phyloP scores from a whole-genome alignment of 2,797 vertebrate genomes.

The Phrynocephalus vlangalii region DNA sequence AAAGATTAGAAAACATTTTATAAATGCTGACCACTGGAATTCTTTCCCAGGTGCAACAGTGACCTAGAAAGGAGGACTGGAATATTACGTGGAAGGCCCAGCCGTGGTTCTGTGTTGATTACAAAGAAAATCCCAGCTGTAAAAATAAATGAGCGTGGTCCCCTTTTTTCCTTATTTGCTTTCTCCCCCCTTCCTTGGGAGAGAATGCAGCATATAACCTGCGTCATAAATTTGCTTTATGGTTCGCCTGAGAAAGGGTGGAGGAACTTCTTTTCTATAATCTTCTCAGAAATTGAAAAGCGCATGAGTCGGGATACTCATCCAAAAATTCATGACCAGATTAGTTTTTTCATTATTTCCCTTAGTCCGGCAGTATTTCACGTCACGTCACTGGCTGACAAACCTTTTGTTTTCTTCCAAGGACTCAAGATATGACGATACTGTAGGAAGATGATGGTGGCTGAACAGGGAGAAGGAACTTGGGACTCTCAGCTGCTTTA shows the following conservation, averaged over 20 bases:
- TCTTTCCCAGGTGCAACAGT: conserved; percentile 65
- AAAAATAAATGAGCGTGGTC: conserved; percentile 71
- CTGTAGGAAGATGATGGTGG: neutral
- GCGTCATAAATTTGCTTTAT: conserved; percentile 76
- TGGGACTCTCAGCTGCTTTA: neutral
- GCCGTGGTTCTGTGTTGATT: conserved; percentile 69
- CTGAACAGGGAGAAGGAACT: neutral
- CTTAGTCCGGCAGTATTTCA: conserved; percentile 68
- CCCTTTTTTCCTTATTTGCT: conserved; percentile 59
- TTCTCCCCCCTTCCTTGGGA: conserved; percentile 56
- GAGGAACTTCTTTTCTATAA: conserved; percentile 67
- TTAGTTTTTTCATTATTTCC: conserved; percentile 71
- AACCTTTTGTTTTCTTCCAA: conserved; percentile 57
- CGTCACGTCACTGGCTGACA: conserved; percentile 68
- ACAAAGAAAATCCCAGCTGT: conserved; percentile 71
- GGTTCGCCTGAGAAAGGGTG: conserved; percentile 73
- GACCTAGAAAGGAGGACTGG: conserved; percentile 71
- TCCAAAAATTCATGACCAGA: conserved; percentile 70
- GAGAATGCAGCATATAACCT: conserved; percentile 72
- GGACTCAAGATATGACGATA: neutral
- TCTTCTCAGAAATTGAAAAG: conserved; percentile 74
- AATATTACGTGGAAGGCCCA: conserved; percentile 66
- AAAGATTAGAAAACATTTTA: conserved; percentile 46
- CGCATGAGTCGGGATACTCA: conserved; percentile 67
- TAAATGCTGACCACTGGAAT: conserved; percentile 58